phyloP scores from a whole-genome alignment of 2,888 invertebrate species.

The Bursaphelenchus okinawaensis region DNA sequence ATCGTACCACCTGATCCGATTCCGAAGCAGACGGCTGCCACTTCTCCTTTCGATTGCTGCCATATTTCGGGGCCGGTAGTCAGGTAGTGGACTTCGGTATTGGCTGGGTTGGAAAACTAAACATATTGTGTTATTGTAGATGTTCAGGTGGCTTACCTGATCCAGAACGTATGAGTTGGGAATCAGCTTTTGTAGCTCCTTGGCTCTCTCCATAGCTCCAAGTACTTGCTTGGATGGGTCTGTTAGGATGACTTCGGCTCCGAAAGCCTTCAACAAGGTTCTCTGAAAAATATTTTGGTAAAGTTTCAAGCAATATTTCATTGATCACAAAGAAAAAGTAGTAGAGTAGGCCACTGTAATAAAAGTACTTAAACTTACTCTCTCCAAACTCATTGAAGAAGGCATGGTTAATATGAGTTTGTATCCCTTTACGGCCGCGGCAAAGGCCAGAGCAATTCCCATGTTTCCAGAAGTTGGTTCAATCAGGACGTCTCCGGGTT shows the following conservation, averaged over 20 bases:
- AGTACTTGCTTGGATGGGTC: conserved; percentile 28
- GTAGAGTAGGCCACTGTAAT: background rate
- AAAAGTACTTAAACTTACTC: conserved; percentile 28
- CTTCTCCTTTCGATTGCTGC: conserved; percentile 53
- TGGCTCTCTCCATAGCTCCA: conserved; percentile 37
- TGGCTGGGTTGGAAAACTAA: conserved; percentile 44
- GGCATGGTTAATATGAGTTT: conserved; percentile 55
- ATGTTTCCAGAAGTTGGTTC: conserved; percentile 54
- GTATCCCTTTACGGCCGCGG: conserved; percentile 41
- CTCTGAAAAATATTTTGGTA: conserved; percentile 20
- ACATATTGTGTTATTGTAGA: background rate
- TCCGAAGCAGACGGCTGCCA: conserved; percentile 50
- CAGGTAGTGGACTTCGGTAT: conserved; percentile 52
- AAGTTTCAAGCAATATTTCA: background rate
- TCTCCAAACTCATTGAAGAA: conserved; percentile 49
- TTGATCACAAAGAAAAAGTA: background rate
- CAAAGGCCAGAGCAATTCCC: conserved; percentile 54
- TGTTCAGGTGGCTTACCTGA: conserved; percentile 21
- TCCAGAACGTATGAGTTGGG: conserved; percentile 40
- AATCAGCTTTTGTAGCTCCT: conserved; percentile 33
- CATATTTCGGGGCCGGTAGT: conserved; percentile 58
- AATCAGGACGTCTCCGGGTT: conserved; percentile 43
- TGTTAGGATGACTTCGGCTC: conserved; percentile 44
- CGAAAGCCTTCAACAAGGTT: conserved; percentile 46
- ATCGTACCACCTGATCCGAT: conserved; percentile 52